These are phyloP conservation scores for Tamandua tetradactyla DNA, from an alignment of 2,797 vertebrate species.

Conservation along the genomic window DNA sequence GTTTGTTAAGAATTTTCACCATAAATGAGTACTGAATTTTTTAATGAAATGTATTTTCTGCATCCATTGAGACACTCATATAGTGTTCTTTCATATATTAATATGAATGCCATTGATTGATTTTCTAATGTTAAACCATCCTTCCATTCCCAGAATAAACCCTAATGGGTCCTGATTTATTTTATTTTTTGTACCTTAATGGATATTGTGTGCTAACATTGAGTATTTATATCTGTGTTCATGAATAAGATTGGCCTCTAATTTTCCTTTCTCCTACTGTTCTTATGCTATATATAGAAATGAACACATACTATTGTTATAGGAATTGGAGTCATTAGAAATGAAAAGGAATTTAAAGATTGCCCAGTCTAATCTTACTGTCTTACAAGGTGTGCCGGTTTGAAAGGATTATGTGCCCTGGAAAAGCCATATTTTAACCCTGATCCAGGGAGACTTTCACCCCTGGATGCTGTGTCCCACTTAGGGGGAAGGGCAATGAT, in stretches of 20 bases:
- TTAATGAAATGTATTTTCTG: slow-evolving; percentile 11
- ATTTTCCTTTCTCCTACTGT: slow-evolving; percentile 4
- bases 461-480: too few relatives aligned
- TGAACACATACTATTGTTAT: neutral
- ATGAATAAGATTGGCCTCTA: neutral
- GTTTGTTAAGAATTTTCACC: slow-evolving; percentile 8
- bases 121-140: slow-evolving; percentile 21
- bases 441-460: too few relatives aligned
- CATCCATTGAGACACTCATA: neutral
- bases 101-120: neutral
- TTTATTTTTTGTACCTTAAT: neutral
- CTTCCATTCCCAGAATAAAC: slow-evolving; percentile 19
- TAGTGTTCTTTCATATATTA: slow-evolving; percentile 6
- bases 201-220: neutral
- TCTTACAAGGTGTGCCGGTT: neutral
- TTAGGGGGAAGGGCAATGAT: too few relatives aligned
- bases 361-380: neutral
- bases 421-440: too few relatives aligned
- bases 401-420: too few relatives aligned
- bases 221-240: neutral
- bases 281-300: neutral
- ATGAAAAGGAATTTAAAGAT: neutral
- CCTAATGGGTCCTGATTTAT: neutral
- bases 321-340: neutral
- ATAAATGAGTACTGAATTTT: neutral